Base-by-base conservation (phyloP, 2,113 vertebrate genomes). In the Diglossa brunneiventris region DNA sequence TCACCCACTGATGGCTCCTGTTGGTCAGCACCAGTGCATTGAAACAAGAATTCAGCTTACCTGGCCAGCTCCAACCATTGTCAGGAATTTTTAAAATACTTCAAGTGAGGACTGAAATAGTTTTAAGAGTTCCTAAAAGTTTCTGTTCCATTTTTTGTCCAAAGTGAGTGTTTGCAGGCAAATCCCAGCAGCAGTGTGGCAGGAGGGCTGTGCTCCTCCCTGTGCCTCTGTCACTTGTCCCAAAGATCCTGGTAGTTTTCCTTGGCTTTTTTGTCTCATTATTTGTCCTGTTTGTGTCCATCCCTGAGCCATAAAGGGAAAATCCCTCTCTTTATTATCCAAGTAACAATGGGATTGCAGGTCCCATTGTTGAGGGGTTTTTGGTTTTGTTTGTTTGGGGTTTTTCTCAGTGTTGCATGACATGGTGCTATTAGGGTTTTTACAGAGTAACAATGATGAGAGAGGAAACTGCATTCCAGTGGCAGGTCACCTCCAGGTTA, bases 401-500 rank as follows among this genome's bases (percentile, higher is more conserved):
- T 68, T 89, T 87, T 79, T 74, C 55, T 35, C 8, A 52, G 44
- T 28, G 46, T 85, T 92, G 84, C 87, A n/a, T 94, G 92, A 35
- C 56, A 88, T 2, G 10, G 39, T 67, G 68, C 49, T 78, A 18
- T 95, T 83, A 67, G 35, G 10, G 42, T 20, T 83, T 73, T 75
- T 80, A 24, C 27, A 22, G 79, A 83, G 70, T 68, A 90, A 92
- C 21, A 44, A 70, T 73, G 67, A 83, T 70, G 81, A 73, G 87
- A 87, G 63, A 80, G 74, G 69, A 87, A 95, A 55, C 70, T 85
- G 58, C 83, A 84, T 97, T 96, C 91, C 91, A 64, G 73, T 46
- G 62, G 61, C 74, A 94, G 93, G 82, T 95, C 93, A 97, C 24
- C 33, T 58, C 31, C 80, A 70, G 92, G 90, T 91, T 92, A 94